Base-by-base conservation (phyloP, 2,113 vertebrate species). In the Pelecanus crispus region DNA sequence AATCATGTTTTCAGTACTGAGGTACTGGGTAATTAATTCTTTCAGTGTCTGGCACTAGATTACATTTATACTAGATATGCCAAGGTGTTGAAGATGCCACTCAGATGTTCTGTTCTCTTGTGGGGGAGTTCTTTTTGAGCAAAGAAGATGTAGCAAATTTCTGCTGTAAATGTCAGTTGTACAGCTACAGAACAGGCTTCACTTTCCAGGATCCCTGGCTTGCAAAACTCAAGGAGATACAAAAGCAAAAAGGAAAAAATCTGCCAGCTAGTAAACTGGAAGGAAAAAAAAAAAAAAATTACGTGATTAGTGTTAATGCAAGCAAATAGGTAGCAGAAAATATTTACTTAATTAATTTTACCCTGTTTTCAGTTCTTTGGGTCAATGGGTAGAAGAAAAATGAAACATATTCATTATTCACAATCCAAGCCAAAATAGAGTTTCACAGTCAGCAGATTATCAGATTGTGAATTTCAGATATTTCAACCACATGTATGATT, bases 21-120 rank as follows among this genome's bases (percentile, higher is more conserved):
- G 68, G 59, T 72, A 70, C 65, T 88, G 68, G 75, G 36, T 96
- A 94, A 95, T 97, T 96, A 96, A 92, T 94, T 92, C 92, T 86
- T 94, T 86, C 91, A 49, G 45, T 78, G 83, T 80, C 83, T 96
- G 90, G 75, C 56, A 65, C 65, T 55, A 67, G 79, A 78, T 56
- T 80, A 79, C 28, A 86, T 47, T 70, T 83, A 67, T 10, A 31
- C 55, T 38, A 59, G 59, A 66, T 83, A 86, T 56, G 86, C 88
- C 86, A 90, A 88, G 67, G 75, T 92, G 80, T n/a, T 94, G 86
- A 91, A 94, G 71, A 88, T 73, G 82, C 75, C 50, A 49, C 90
- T 95, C 71, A 88, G 67, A 62, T 94, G 71, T 83, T 90, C 86
- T 88, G 36, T 86, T 92, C 92, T 86, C 42, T 59, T 70, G 38